Evolutionary conservation across 2,797 vertebrate genomes (phyloP).

Genomic region (Cirrhinus molitorella): DNA sequence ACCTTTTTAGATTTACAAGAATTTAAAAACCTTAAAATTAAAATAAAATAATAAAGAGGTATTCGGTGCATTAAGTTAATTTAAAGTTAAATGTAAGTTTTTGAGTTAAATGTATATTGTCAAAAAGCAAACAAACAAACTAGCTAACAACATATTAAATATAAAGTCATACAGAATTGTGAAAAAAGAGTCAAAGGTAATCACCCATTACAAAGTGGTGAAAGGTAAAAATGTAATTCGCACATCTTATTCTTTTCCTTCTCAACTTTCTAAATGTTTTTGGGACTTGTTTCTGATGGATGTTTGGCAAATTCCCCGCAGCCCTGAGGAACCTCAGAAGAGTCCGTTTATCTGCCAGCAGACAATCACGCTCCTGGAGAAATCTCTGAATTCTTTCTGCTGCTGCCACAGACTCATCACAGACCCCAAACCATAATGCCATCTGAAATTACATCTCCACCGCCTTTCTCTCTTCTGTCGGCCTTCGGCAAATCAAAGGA

Average conservation of each 20-base stretch:
- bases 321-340: conserved; percentile 32
- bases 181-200: too few species aligned
- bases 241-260: neutral
- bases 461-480: conserved; percentile 40
- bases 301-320: conserved; percentile 30
- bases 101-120: neutral
- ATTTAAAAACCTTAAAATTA: too few species aligned
- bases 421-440: conserved; percentile 49
- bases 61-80: too few species aligned
- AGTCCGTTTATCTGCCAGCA: conserved; percentile 50
- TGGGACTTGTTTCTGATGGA: conserved; percentile 28
- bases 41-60: neutral
- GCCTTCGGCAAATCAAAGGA: conserved; percentile 57
- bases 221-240: neutral
- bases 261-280: neutral
- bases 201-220: neutral
- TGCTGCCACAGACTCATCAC: conserved; percentile 64
- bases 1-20: too few species aligned
- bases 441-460: conserved; percentile 64
- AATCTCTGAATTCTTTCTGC: conserved; percentile 63
- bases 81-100: too few species aligned
- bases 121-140: neutral
- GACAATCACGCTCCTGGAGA: conserved; percentile 37
- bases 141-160: neutral
- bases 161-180: neutral